A percentile compares a stretch with the other conserved stretches of the same genome.
phyloP scores from a whole-genome alignment of 2,888 invertebrate species.

The Noctua fimbriata region DNA sequence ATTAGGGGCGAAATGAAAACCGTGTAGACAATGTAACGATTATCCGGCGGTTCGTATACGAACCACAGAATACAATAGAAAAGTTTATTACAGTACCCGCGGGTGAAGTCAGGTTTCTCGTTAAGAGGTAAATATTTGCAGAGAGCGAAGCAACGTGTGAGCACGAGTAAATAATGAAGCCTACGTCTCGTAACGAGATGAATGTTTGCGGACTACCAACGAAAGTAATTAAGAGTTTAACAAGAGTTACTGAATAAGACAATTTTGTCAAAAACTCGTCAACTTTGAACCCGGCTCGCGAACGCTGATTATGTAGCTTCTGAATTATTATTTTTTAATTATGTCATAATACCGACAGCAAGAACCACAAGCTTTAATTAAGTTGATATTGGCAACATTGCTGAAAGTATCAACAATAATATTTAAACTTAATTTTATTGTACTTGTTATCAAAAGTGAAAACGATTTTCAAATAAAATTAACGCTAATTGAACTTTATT shows the following conservation, averaged over 20 bases:
- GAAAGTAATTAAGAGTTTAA: constrained; percentile 88
- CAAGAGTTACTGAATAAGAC: constrained; percentile 82
- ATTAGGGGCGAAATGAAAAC: constrained; percentile 76
- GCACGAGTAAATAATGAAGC: constrained; percentile 87
- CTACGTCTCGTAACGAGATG: constrained; percentile 85
- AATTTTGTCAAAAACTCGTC: constrained; percentile 78
- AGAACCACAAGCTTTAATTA: constrained; percentile 14
- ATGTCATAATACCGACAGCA: constrained; percentile 3
- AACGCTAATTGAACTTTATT: constrained; percentile 4
- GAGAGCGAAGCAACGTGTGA: constrained; percentile 82
- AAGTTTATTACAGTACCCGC: constrained; percentile 85
- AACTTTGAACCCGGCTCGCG: constrained; percentile 60
- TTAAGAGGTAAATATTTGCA: constrained; percentile 88
- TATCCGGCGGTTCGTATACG: constrained; percentile 71
- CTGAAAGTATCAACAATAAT: background rate
- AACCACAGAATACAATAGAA: constrained; percentile 83
- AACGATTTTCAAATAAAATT: constrained; percentile 5
- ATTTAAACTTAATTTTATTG: constrained; percentile 3
- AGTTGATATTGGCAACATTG: background rate
- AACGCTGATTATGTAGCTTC: constrained; percentile 60
- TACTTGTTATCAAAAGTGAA: background rate
- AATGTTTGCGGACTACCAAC: constrained; percentile 87
- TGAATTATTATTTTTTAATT: constrained; percentile 31
- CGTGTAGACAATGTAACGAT: constrained; percentile 67
- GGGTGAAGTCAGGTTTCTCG: constrained; percentile 87